phyloP scores from a whole-genome alignment of 2,113 vertebrate genomes.

The Macquaria ambigua region DNA sequence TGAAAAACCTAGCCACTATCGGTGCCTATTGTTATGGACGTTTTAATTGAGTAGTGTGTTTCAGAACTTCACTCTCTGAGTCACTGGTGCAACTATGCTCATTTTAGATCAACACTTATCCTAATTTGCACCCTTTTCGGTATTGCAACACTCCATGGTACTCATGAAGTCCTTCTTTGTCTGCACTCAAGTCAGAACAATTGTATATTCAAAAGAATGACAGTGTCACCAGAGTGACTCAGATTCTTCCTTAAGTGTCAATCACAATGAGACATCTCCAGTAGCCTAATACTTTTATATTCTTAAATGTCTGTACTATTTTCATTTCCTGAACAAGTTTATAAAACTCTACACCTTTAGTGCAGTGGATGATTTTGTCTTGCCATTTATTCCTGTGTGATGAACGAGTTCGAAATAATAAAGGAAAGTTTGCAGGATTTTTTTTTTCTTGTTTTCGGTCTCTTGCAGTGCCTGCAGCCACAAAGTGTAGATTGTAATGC shows the following conservation, averaged over 20 bases:
- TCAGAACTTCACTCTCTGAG: background rate
- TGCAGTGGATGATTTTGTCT: background rate
- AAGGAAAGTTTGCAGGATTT: background rate
- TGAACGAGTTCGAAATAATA: background rate
- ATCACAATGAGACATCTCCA: background rate
- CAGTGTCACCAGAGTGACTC: background rate
- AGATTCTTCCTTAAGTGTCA: background rate
- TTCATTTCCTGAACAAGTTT: background rate
- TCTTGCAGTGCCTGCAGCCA: background rate
- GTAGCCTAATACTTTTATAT: background rate
- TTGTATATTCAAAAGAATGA: slow-evolving; percentile 20
- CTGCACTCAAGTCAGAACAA: slow-evolving; percentile 39
- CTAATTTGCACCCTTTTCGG: background rate
- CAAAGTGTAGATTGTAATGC: background rate
- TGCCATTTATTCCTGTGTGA: background rate
- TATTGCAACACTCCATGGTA: background rate
- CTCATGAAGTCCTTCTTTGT: background rate
- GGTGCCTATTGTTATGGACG: slow-evolving; percentile 37
- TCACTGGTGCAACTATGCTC: background rate
- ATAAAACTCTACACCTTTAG: background rate
- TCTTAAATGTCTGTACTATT: background rate
- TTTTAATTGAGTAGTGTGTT: slow-evolving; percentile 8
- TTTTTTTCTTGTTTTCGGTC: background rate
- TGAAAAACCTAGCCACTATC: slow-evolving; percentile 11
- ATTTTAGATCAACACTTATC: background rate